Evolutionary conservation across 2,888 invertebrate genomes (phyloP).

Genomic region (Campaea margaritaria): DNA sequence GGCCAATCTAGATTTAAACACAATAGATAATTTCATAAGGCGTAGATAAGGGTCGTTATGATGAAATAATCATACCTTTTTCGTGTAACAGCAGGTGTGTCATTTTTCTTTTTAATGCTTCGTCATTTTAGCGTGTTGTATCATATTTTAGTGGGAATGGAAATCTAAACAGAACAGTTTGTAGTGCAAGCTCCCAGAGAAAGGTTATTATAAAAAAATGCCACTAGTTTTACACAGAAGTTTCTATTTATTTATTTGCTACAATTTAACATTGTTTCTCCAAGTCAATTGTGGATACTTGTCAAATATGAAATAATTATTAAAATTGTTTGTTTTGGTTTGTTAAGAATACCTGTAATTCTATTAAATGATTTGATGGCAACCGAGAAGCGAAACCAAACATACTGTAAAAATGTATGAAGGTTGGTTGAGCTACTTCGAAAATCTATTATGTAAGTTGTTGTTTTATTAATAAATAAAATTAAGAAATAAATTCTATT

Average conservation of each 20-base stretch:
- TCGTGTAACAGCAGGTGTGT: slow-evolving; percentile 1
- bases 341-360: neutral
- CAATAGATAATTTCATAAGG: too few relatives aligned
- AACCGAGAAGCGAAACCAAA: neutral
- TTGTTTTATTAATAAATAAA: too few relatives aligned
- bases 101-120: slow-evolving; percentile 1
- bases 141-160: neutral
- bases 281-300: too few relatives aligned
- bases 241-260: too few relatives aligned
- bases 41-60: slow-evolving; percentile 14
- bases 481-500: too few relatives aligned
- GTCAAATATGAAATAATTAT: too few relatives aligned
- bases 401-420: neutral
- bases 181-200: neutral
- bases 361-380: neutral
- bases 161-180: slow-evolving; percentile 3
- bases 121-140: slow-evolving; percentile 1
- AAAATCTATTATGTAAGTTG: slow-evolving; percentile 11
- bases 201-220: neutral
- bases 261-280: too few relatives aligned
- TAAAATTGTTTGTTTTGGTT: neutral
- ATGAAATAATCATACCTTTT: slow-evolving; percentile 14
- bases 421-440: neutral
- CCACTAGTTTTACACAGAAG: too few relatives aligned
- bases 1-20: neutral